Percentiles rank a stretch among this genome's conserved stretches.
Conservation (phyloP, 2,888 invertebrate species). For the Parapristionchus giblindavisi region DNA sequence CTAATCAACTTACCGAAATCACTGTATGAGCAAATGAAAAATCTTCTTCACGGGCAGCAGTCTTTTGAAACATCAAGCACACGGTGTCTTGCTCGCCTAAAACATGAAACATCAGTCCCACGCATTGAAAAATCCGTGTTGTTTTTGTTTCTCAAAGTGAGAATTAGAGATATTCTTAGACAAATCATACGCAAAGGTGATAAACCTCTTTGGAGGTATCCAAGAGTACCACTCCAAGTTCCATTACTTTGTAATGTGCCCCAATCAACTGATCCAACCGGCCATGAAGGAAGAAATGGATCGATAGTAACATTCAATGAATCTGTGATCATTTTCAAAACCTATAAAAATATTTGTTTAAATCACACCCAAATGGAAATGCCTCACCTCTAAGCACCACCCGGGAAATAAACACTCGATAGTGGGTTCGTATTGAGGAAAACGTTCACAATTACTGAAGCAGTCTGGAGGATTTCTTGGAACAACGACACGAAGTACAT, state of each 20-base stretch:
- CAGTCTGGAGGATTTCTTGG: conserved; percentile 23
- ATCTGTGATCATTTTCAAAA: conserved; percentile 20
- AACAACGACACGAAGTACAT: conserved; percentile 1
- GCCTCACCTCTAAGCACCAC: conserved; percentile 12
- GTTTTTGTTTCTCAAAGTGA: background rate
- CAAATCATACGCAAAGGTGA: background rate
- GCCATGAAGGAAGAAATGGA: background rate
- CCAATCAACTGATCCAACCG: conserved; percentile 8
- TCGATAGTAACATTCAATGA: conserved; percentile 13
- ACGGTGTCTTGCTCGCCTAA: conserved; percentile 9
- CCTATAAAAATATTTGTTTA: background rate
- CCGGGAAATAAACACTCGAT: conserved; percentile 19
- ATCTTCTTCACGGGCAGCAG: background rate
- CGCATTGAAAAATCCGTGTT: too few species aligned
- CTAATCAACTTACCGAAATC: background rate
- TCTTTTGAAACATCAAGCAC: conserved; percentile 26
- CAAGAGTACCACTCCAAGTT: conserved; percentile 21
- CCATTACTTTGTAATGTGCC: conserved; percentile 1
- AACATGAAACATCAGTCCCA: background rate
- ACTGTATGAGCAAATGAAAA: conserved; percentile 8
- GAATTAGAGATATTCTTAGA: background rate
- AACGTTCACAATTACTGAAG: background rate
- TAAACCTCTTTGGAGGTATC: conserved; percentile 5
- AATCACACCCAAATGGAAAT: background rate
- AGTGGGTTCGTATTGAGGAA: conserved; percentile 5